Conservation (phyloP, 2,797 vertebrate species). For the Typhlichthys eigenmanni region DNA sequence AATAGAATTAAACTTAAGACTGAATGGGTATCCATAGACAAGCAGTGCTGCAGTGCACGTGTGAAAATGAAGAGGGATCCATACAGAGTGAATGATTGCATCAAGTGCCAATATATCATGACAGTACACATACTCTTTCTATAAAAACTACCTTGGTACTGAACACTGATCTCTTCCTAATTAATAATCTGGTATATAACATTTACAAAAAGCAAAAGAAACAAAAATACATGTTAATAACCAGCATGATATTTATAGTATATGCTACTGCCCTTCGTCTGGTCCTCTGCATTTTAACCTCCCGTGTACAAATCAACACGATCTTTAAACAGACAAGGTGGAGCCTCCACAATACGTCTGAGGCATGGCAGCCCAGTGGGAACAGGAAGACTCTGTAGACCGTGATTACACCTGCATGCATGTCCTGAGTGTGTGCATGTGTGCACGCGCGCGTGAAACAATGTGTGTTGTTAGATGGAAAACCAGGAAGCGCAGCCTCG, state of each 20-base stretch:
- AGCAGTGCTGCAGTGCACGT: slow-evolving; percentile 34
- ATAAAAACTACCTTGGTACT: slow-evolving; percentile 78
- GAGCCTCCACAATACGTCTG: slow-evolving; percentile 58
- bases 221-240: slow-evolving; percentile 64
- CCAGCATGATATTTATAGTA: slow-evolving; percentile 71
- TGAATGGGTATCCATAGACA: slow-evolving; percentile 52
- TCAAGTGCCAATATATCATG: slow-evolving; percentile 74
- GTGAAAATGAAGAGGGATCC: slow-evolving; percentile 33
- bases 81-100: slow-evolving; percentile 67
- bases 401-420: slow-evolving; percentile 75
- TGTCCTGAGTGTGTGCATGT: slow-evolving; percentile 70
- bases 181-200: slow-evolving; percentile 79
- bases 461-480: slow-evolving; percentile 52
- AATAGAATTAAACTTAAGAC: slow-evolving; percentile 63
- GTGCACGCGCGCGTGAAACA: neutral
- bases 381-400: slow-evolving; percentile 80
- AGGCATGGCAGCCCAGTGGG: slow-evolving; percentile 64
- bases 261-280: slow-evolving; percentile 77
- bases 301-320: slow-evolving; percentile 48
- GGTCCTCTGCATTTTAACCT: slow-evolving; percentile 63
- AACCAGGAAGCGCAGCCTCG: slow-evolving; percentile 63
- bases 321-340: slow-evolving; percentile 50
- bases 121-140: slow-evolving; percentile 72
- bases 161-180: slow-evolving; percentile 77
- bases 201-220: slow-evolving; percentile 70